Evolutionary conservation across 2,113 vertebrate genomes (phyloP), one percentile per base, ranked within the genome.

Genomic region (Centrocercus urophasianus): DNA sequence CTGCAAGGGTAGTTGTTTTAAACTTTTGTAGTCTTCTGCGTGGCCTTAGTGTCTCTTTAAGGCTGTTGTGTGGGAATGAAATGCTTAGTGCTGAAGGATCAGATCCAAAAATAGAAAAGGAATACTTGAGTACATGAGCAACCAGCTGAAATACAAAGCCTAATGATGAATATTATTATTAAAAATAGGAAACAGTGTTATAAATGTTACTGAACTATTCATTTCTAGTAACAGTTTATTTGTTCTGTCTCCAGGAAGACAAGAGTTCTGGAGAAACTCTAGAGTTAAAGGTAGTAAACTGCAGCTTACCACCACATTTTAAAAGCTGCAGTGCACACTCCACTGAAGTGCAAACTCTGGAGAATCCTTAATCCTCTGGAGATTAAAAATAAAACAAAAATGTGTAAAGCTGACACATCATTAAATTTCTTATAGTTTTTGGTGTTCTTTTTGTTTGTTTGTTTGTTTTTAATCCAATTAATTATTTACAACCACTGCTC

Each of bases 101-200:
- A 70, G 57, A 72, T 88, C 95, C 80, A 93, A 93, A 97, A 97
- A 96, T 96, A 96, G 94, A 92, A 84, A 94, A 91, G 45, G 90
- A 95, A 50, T 91, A 75, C 32, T 90, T 91, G 48, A 64, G 85
- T 95, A 93, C 79, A 56, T 86, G 88, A 93, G 83, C 91, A 95
- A 70, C 0, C 4, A 61, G 72, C 65, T 90, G 73, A 94, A 93
- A 76, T 93, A 93, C 88, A 91, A 96, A 95, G 43, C 57, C 40
- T 93, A 76, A 86, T 72, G 88, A 81, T 86, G 54, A 90, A 81
- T 95, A 89, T 72, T 43, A 65, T 74, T 70, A 69, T 86, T 88
- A 94, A 95, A 97, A 95, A 88, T 82, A 94, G 73, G 70, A 95
- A 88, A 74, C 50, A 15, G 10, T 89, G 56, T 21, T 79, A 91